These are phyloP conservation scores for Limanda limanda DNA, from an alignment of 2,113 vertebrate species.

Conservation along the genomic window DNA sequence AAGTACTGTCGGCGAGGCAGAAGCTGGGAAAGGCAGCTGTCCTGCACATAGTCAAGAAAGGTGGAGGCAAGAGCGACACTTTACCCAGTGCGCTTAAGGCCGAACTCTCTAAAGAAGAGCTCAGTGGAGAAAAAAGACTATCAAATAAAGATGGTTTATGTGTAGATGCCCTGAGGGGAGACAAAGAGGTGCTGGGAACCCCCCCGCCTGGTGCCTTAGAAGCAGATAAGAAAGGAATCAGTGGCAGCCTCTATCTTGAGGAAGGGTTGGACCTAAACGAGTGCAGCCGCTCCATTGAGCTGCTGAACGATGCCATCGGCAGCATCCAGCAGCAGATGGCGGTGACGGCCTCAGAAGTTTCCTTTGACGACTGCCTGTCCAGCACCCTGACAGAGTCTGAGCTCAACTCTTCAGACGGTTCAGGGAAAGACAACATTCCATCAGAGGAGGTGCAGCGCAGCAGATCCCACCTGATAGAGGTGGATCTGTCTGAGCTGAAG, in stretches of 20 bases:
- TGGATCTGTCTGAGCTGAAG: constrained; percentile 91
- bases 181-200: constrained; percentile 43
- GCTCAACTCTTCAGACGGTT: constrained; percentile 74
- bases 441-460: constrained; percentile 81
- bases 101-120: constrained; percentile 73
- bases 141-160: constrained; percentile 81
- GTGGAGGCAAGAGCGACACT: constrained; percentile 81
- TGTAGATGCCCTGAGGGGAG: constrained; percentile 74
- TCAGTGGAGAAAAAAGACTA: constrained; percentile 68
- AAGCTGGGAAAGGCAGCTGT: constrained; percentile 95
- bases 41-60: constrained; percentile 91
- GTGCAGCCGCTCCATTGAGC: constrained; percentile 93
- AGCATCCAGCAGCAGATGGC: constrained; percentile 94
- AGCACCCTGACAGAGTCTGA: constrained; percentile 71
- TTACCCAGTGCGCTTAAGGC: constrained; percentile 80
- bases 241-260: constrained; percentile 59
- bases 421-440: constrained; percentile 77
- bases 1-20: constrained; percentile 89
- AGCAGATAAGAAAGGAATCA: constrained; percentile 81
- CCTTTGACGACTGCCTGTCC: constrained; percentile 78
- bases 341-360: constrained; percentile 77
- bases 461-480: constrained; percentile 92
- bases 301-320: constrained; percentile 92
- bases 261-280: constrained; percentile 87
- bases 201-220: constrained; percentile 60